Base-by-base conservation (phyloP, 2,797 vertebrate species). In the Babyrousa celebensis region DNA sequence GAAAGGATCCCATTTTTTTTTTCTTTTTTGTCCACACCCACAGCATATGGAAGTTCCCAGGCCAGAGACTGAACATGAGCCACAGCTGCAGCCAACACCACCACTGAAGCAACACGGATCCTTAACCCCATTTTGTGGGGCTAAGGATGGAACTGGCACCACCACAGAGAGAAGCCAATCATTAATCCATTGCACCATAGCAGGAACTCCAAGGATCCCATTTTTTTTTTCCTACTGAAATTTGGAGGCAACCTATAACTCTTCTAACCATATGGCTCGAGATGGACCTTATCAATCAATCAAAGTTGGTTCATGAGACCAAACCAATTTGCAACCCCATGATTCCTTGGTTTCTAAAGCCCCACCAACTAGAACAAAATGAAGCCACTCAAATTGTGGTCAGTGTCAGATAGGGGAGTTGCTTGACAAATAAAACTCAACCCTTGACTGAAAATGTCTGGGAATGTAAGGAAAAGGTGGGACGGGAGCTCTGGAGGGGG, bases 331-430 rank as follows among this genome's bases (percentile, higher is more conserved):
- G 82, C 48, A 70, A 60, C 5, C 43, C 58, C 78, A 91, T 58
- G 32, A 58, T 80, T 52, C 78, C 60, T n/a, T 94, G 87, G 27
- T 58, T 70, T 94, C 82, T 62, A 89, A 96, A 85, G 23, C 21
- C 27, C 32, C 48, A 72, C 16, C 62, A 43, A 36, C 80, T 95
- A 79, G 94, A 91, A 90, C 43, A 36, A 95, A 95, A 63, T 4
- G 27, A 88, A 85, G 54, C 52, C 52, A 36, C 60, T 23, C 18
- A 71, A 68, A 27, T 1, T 36, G 3, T n/a, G 68, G 52, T 83
- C 56, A 54, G 17, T n/a, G 17, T 18, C 63, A 25, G 89, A 20
- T 5, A 71, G 60, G 12, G 8, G 8, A 25, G 36, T 74, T 85
- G 40, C 65, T n/a, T 89, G 27, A 82, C 67, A 90, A 78, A 89